phyloP scores from a whole-genome alignment of 2,113 vertebrate species.

The Calidris pugnax region DNA sequence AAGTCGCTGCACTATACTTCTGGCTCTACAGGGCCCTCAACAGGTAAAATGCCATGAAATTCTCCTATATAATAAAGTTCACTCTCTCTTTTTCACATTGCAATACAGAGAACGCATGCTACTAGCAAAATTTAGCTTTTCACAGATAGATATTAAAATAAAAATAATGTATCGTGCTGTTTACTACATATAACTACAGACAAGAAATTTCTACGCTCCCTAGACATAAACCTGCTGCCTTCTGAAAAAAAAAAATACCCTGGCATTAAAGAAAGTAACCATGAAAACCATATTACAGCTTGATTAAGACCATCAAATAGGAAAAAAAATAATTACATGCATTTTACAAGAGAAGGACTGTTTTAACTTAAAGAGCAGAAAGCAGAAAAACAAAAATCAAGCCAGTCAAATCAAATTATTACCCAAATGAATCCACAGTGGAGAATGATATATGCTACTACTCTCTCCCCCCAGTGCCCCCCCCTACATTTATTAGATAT shows the following conservation, averaged over 20 bases:
- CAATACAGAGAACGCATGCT: neutral
- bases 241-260: neutral
- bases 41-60: constrained; percentile 70
- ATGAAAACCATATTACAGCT: neutral
- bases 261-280: neutral
- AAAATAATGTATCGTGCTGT: constrained; percentile 40
- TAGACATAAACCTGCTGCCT: neutral
- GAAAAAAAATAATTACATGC: neutral
- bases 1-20: constrained; percentile 45
- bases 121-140: neutral
- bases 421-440: neutral
- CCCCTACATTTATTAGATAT: neutral
- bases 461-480: no score
- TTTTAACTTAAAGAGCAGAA: constrained; percentile 7
- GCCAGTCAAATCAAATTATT: neutral
- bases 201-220: constrained; percentile 22
- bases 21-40: constrained; percentile 75
- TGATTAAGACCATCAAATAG: neutral
- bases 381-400: neutral
- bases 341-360: neutral
- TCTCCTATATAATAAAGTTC: neutral
- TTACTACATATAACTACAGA: constrained; percentile 26
- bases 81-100: neutral
- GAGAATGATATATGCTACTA: neutral
- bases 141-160: constrained; percentile 18